phyloP scores from a whole-genome alignment of 2,113 vertebrate genomes.

The Phycodurus eques region DNA sequence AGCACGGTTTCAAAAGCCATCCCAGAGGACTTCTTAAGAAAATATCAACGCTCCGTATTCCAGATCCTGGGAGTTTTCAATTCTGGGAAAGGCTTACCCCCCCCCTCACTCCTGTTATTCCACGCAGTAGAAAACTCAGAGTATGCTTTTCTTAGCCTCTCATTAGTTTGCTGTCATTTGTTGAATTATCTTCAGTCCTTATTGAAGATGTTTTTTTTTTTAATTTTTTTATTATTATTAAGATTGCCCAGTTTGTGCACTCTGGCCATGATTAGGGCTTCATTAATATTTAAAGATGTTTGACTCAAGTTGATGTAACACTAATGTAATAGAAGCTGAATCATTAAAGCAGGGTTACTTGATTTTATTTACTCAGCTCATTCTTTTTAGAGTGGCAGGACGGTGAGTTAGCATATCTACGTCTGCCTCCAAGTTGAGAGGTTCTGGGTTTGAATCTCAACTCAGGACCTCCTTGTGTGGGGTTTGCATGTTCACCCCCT shows the following conservation, averaged over 20 bases:
- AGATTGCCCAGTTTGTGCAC: background rate
- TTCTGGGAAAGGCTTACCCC: constrained; percentile 50
- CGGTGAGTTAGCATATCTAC: background rate
- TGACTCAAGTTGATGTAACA: constrained; percentile 18
- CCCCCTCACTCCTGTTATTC: constrained; percentile 42
- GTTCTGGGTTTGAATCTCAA: background rate
- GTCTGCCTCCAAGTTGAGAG: background rate
- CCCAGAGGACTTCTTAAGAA: constrained; percentile 65
- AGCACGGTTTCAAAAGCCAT: constrained; percentile 54
- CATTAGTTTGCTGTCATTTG: constrained; percentile 51
- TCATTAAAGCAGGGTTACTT: constrained; percentile 31
- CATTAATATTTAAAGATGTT: constrained; percentile 9
- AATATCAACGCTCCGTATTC: constrained; percentile 56
- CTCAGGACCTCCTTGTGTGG: too few species aligned
- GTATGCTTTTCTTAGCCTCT: constrained; percentile 42
- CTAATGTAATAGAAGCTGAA: constrained; percentile 10
- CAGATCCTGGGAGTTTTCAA: constrained; percentile 42
- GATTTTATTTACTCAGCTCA: constrained; percentile 12
- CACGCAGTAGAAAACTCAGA: constrained; percentile 31
- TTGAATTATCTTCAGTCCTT: constrained; percentile 30
- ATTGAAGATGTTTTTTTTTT: constrained; percentile 12
- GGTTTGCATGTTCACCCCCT: too few species aligned
- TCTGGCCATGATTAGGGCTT: background rate
- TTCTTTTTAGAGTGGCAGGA: constrained; percentile 9
- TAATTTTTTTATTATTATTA: background rate